These are phyloP conservation scores for Pipistrellus nathusii DNA, from an alignment of 2,797 vertebrate species.

Conservation along the genomic window DNA sequence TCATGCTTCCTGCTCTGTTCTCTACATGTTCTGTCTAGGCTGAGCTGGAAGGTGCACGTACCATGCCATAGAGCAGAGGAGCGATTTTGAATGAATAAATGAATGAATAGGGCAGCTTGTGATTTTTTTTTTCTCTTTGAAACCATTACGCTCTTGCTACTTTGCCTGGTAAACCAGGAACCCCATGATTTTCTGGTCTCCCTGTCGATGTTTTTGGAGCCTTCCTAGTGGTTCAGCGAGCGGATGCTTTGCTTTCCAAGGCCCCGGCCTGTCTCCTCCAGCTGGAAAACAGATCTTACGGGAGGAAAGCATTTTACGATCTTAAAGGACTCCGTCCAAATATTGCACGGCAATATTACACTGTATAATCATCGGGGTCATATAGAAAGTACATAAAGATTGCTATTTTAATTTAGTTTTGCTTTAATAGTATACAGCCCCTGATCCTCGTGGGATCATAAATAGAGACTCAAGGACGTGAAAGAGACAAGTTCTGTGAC, in stretches of 20 bases:
- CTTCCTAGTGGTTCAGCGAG: neutral
- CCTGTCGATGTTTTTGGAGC: neutral
- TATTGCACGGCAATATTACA: neutral
- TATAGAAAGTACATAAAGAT: neutral
- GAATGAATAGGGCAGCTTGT: too few relatives aligned
- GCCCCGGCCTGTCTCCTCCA: neutral
- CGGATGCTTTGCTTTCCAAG: neutral
- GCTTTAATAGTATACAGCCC: neutral
- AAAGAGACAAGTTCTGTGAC: neutral
- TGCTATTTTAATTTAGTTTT: conserved; percentile 16
- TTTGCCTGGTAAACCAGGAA: neutral
- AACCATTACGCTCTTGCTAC: neutral
- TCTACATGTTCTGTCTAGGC: neutral
- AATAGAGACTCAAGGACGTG: neutral
- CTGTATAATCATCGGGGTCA: neutral
- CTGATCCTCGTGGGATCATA: neutral
- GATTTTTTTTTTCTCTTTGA: neutral
- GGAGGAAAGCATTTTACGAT: neutral
- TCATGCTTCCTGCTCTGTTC: neutral
- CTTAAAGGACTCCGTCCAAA: neutral
- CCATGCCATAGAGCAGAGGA: neutral
- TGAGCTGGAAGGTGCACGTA: accelerated
- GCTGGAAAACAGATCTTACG: neutral
- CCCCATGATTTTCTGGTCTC: neutral
- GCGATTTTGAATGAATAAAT: neutral